Percentiles rank a stretch among this genome's conserved stretches.
These are phyloP conservation scores for Callorhinus ursinus DNA, from an alignment of 2,113 vertebrate genomes.

Conservation along the genomic window DNA sequence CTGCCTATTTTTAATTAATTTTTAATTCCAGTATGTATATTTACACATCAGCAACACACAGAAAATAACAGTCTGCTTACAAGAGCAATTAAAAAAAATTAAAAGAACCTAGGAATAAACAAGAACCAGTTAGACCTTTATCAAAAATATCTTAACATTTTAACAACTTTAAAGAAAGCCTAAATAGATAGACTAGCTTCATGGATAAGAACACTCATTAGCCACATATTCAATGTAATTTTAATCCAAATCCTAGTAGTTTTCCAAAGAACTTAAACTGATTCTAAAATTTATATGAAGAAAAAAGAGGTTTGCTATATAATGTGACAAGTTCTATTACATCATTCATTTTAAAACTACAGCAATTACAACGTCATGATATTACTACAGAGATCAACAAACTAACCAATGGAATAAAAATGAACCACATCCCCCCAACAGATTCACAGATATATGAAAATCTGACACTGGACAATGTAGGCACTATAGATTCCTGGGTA, in stretches of 20 bases:
- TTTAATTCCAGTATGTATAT: neutral
- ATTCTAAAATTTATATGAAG: slow-evolving; percentile 11
- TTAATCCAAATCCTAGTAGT: neutral
- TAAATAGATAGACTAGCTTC: slow-evolving; percentile 12
- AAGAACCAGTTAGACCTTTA: neutral
- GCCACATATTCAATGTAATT: neutral
- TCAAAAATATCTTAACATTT: slow-evolving; percentile 21
- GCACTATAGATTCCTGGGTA: neutral
- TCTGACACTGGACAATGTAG: neutral
- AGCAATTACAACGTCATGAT: neutral
- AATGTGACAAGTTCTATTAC: no score
- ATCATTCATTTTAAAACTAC: neutral
- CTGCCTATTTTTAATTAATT: neutral
- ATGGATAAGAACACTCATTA: neutral
- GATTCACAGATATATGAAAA: slow-evolving; percentile 35
- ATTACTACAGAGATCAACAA: neutral
- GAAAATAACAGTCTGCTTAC: neutral
- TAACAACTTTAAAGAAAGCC: slow-evolving; percentile 21
- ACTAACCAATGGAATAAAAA: neutral
- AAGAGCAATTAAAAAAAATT: neutral
- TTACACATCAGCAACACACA: neutral
- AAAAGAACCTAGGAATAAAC: slow-evolving; percentile 5
- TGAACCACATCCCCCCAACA: neutral
- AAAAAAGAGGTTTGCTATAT: neutral
- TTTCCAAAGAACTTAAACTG: slow-evolving; percentile 19